phyloP scores from a whole-genome alignment of 1,140 invertebrate species.

The Sitodiplosis mosellana region DNA sequence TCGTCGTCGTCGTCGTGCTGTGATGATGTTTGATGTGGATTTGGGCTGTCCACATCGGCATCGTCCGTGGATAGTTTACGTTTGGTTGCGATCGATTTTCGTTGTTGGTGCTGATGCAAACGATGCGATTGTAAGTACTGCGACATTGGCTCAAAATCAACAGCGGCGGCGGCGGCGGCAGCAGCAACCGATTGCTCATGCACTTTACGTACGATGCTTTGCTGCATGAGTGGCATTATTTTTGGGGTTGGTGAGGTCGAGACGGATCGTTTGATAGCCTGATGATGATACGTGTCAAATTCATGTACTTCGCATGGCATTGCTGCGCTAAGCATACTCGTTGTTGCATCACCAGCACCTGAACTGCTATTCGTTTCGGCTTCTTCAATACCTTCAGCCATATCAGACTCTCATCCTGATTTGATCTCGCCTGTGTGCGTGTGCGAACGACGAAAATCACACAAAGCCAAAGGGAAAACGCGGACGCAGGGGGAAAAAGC shows the following conservation, averaged over 20 bases:
- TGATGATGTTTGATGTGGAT: too few relatives aligned
- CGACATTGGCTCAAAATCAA: not conserved
- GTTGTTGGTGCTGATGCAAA: constrained; percentile 1
- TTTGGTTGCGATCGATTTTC: too few relatives aligned
- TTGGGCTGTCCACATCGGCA: too few relatives aligned
- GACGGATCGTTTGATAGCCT: not conserved
- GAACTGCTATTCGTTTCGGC: constrained; percentile 11
- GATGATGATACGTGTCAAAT: constrained; percentile 10
- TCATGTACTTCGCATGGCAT: constrained; percentile 23
- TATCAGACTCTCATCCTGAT: constrained; percentile 14
- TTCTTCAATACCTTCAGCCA: constrained; percentile 25
- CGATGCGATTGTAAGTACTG: not conserved
- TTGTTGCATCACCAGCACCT: constrained; percentile 8
- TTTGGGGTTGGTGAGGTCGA: constrained; percentile 6
- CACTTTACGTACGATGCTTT: too few relatives aligned
- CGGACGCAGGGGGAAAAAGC: not conserved
- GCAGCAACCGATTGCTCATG: constrained; percentile 5
- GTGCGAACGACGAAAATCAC: not conserved
- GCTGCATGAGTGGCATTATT: constrained; percentile 14
- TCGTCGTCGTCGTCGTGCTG: too few relatives aligned
- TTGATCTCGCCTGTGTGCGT: not conserved
- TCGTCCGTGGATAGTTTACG: too few relatives aligned
- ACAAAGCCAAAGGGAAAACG: not conserved
- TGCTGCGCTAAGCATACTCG: constrained; percentile 22
- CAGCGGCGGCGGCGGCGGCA: constrained; percentile 7